Base-by-base conservation (phyloP, 2,888 invertebrate genomes). In the Trissolcus japonicus region DNA sequence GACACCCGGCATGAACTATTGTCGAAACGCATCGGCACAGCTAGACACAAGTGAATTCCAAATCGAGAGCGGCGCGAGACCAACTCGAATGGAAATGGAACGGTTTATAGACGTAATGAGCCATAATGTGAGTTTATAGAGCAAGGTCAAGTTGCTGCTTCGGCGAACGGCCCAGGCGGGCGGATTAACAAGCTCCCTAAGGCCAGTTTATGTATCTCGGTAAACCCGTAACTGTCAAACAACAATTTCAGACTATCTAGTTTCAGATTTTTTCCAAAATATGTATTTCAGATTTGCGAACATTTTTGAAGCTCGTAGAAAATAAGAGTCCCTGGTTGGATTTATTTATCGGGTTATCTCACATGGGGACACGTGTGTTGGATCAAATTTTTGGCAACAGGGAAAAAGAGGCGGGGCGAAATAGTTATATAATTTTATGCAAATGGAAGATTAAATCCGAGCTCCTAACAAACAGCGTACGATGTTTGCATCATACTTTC, bases 161-260 rank as follows among this genome's bases (percentile, higher is more conserved):
- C 69, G 69, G 53, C 51, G 74, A 76, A 79, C 81, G 79, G 76
- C 82, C 79, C 80, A 79, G 85, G 84, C 84, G 85, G 82, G 83
- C 82, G 84, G 85, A 84, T 86, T 88, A 88, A 88, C 87, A 88
- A 88, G 88, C 80, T 88, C 88, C 88, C 88, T 71, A 73, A 84
- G 88, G 88, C 83, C 87, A 86, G 85, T 87, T 88, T 88, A 87
- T 82, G 84, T 83, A 83, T 84, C 82, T 81, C 80, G 81, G 83
- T 82, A 84, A 85, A 86, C 80, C 82, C 79, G 69, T 82, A 84
- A 83, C 81, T 80, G 78, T 79, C 80, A 78, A 51, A 35, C 35
- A 2, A 35, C 35, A 35, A 35, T 11, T 35, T 35, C 77, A n/a
- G n/a, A 80, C 75, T 76, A 74, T 80, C 81, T 80, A 80, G 80